These are phyloP conservation scores for Drosophila bunnanda DNA, from an alignment of 2,888 invertebrate genomes.

Conservation along the genomic window DNA sequence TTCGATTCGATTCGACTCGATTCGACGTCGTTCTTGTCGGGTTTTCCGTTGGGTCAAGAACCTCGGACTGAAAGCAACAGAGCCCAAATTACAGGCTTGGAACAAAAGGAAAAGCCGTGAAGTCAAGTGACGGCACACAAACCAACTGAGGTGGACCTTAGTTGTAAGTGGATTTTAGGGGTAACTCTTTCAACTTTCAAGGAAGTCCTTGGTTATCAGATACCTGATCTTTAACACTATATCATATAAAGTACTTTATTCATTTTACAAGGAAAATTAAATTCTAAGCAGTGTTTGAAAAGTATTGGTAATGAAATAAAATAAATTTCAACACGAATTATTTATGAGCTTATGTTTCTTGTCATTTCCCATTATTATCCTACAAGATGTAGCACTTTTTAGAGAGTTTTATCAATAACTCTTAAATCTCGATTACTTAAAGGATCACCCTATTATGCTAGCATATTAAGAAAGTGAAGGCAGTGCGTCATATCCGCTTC, in stretches of 20 bases:
- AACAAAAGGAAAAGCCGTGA: constrained; percentile 26
- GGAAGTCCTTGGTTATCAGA: not conserved
- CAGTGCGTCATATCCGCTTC: constrained; percentile 68
- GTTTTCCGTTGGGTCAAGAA: constrained; percentile 59
- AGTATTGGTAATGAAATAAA: not conserved
- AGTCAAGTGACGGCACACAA: constrained; percentile 23
- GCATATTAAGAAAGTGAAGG: constrained; percentile 28
- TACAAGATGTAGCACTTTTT: not conserved
- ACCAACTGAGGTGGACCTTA: constrained; percentile 10
- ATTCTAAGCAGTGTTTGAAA: not conserved
- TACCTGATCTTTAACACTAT: not conserved
- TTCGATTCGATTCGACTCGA: constrained; percentile 12
- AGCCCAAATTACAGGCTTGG: constrained; percentile 35
- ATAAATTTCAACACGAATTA: not conserved
- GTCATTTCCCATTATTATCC: too few species aligned
- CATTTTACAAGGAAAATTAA: not conserved
- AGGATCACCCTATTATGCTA: constrained; percentile 9
- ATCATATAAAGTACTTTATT: not conserved
- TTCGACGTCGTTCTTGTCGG: constrained; percentile 12
- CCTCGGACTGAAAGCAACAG: constrained; percentile 39
- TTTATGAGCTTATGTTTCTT: not conserved
- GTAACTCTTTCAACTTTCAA: not conserved
- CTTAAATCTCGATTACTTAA: not conserved
- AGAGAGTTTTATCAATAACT: too few species aligned
- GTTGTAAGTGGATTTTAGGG: not conserved